Percentiles rank a stretch among this genome's conserved stretches.
Evolutionary conservation across 2,888 invertebrate species (phyloP).

Genomic region (Cheilosia variabilis): DNA sequence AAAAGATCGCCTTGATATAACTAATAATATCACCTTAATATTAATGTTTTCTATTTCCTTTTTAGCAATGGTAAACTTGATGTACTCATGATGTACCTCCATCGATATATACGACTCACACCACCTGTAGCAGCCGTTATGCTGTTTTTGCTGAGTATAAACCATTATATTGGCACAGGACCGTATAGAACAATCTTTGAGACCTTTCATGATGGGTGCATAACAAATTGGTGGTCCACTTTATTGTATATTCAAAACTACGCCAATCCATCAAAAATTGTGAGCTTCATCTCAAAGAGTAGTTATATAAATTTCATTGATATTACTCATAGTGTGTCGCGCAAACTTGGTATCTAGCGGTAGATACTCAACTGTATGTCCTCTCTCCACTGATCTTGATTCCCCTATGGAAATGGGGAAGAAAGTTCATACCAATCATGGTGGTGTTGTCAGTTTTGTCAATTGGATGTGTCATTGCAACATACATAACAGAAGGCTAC

Average conservation of each 20-base stretch:
- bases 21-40: too few species aligned
- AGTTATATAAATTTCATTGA: neutral
- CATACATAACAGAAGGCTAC: slow-evolving; percentile 80
- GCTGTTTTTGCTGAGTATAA: slow-evolving; percentile 84
- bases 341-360: slow-evolving; percentile 86
- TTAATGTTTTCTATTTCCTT: neutral
- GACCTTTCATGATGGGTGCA: slow-evolving; percentile 80
- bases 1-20: too few species aligned
- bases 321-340: slow-evolving; percentile 83
- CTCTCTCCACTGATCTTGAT: slow-evolving; percentile 85
- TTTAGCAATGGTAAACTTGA: slow-evolving; percentile 80
- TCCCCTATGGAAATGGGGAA: slow-evolving; percentile 84
- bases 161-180: slow-evolving; percentile 84
- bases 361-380: slow-evolving; percentile 86
- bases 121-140: slow-evolving; percentile 85
- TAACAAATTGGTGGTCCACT: slow-evolving; percentile 84
- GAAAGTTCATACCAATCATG: slow-evolving; percentile 80
- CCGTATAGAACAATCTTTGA: slow-evolving; percentile 84
- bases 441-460: slow-evolving; percentile 79
- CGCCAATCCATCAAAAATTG: slow-evolving; percentile 80
- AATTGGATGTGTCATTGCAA: slow-evolving; percentile 80
- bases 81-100: slow-evolving; percentile 82
- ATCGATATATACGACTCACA: slow-evolving; percentile 84
- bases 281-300: slow-evolving; percentile 76
- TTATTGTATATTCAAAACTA: slow-evolving; percentile 85